Evolutionary conservation across 64 coral and sea anemone genomes (phyloP), one percentile per base, ranked within the genome.

Genomic region (Exaiptasia diaphana): DNA sequence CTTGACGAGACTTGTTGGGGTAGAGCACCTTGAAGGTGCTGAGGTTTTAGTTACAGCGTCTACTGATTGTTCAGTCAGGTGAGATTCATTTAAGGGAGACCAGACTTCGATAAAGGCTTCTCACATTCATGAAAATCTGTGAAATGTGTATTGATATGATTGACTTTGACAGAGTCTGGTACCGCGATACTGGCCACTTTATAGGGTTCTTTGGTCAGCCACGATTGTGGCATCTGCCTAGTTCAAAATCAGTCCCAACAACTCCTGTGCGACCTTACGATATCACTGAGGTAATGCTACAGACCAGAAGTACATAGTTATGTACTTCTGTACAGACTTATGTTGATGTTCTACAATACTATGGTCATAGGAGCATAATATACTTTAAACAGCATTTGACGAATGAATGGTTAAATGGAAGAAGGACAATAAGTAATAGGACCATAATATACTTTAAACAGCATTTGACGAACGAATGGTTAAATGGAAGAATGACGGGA

Each of bases 171-270:
- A 96, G 92, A 38, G 80, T 99, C 45, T 99, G 95, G 95, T 92
- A 99, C 70, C 95, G 90, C 27, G 53, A 89, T 30, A 99, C 95
- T 6, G 95, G 95, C 56, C 95, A 99, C 63, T 99, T 99, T 50
- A 99, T 99, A 27, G 95, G 95, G n/a, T 99, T 99, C 52, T 99
- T 99, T 27, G 82, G 95, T 21, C 95, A 99, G 40, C 80, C 95
- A 45, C 73, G 95, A 9, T 50, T 92, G 5, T 99, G 95, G 95
- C 89, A 93, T 35, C 67, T 99, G 3, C 95, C 95, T 1, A 93
- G 85, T 54, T 73, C 81, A 1, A 99, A 88, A 12, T 92, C 95
- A 74, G 85, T 99, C 0, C 95, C 95, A 18, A 85, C 95, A 3
- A 99, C 95, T 18, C 95, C 95, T 8, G 85, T 99, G 22, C 64